A percentile compares a stretch with the other conserved stretches of the same genome.
Evolutionary conservation across 64 coral and sea anemone species (phyloP).

Genomic region (Montipora sp.): DNA sequence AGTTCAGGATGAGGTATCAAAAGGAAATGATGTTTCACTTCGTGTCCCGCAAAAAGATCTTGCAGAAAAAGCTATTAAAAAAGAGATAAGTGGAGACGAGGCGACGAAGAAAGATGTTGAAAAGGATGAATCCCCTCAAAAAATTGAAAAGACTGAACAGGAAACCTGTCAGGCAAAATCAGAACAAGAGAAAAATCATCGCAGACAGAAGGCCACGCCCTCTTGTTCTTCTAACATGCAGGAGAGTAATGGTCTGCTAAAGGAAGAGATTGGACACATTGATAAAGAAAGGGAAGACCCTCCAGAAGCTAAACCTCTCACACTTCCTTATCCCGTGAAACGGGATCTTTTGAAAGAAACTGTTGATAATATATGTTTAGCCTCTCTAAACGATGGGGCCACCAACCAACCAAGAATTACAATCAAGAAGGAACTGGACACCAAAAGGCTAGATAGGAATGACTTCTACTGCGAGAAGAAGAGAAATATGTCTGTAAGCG

Average conservation of each 20-base stretch:
- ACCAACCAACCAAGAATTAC: not conserved
- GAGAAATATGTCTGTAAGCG: too few relatives aligned
- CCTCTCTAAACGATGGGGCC: not conserved
- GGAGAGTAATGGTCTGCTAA: not conserved
- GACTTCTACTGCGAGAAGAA: not conserved
- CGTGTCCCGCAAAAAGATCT: too few relatives aligned
- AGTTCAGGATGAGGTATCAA: too few relatives aligned
- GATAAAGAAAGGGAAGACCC: not conserved
- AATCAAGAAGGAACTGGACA: not conserved
- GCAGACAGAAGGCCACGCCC: not conserved
- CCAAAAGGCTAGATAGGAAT: not conserved
- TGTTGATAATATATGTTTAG: not conserved
- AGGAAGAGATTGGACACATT: not conserved
- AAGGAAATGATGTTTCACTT: too few relatives aligned
- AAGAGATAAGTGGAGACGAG: not conserved
- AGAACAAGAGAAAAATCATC: too few relatives aligned
- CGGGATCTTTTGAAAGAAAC: not conserved
- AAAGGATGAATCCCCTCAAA: not conserved
- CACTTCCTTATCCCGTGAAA: not conserved
- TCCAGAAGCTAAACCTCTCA: not conserved
- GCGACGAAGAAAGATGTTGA: not conserved
- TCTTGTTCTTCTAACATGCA: not conserved
- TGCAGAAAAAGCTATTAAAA: not conserved
- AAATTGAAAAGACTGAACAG: not conserved
- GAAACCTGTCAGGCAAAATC: not conserved